Conservation (phyloP, 1,140 invertebrate species). For the Drosophila willistoni region DNA sequence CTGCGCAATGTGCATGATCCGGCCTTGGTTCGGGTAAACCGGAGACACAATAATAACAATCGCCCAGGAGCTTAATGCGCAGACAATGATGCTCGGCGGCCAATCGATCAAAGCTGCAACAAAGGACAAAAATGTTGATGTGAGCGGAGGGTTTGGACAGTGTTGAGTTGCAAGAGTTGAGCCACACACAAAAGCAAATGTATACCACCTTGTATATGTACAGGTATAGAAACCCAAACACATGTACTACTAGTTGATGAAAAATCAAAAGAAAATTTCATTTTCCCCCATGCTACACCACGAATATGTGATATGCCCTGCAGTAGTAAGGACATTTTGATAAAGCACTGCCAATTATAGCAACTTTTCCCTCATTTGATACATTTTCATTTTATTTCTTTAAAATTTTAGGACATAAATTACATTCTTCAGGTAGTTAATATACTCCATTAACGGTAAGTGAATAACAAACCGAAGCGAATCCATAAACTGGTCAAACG, state of each 20-base stretch:
- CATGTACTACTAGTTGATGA: not conserved
- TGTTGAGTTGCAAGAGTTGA: not conserved
- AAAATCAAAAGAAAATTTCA: constrained; percentile 7
- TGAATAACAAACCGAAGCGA: not conserved
- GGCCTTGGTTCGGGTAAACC: constrained; percentile 93
- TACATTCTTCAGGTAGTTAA: not conserved
- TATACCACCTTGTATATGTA: too few species aligned
- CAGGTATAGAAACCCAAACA: not conserved
- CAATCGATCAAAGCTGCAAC: constrained; percentile 93
- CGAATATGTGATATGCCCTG: not conserved
- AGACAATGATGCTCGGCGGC: constrained; percentile 96
- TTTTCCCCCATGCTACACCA: too few species aligned
- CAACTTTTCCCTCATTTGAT: too few species aligned
- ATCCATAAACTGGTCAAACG: constrained; percentile 8
- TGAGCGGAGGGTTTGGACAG: not conserved
- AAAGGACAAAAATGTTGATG: not conserved
- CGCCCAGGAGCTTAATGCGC: constrained; percentile 95
- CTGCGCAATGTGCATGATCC: constrained; percentile 96
- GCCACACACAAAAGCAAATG: not conserved
- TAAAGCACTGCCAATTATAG: too few species aligned
- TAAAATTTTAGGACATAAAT: too few species aligned
- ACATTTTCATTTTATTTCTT: too few species aligned
- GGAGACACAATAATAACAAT: constrained; percentile 97
- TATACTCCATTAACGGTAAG: not conserved
- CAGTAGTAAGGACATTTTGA: too few species aligned